Conservation (phyloP, 2,113 vertebrate species). For the Rhegmatorhina hoffmannsi region DNA sequence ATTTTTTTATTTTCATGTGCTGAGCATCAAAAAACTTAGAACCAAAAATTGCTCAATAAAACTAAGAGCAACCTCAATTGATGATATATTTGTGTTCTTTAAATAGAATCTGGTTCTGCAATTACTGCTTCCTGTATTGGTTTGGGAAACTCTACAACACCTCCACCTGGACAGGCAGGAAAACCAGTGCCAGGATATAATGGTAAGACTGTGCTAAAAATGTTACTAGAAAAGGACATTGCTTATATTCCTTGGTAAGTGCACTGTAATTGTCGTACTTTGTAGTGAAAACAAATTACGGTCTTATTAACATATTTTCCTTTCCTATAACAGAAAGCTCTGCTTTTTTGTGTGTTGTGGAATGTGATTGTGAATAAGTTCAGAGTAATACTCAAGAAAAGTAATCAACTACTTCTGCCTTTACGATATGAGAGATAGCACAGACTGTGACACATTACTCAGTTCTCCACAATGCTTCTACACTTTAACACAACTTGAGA, state of each 20-base stretch:
- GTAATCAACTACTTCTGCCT: neutral
- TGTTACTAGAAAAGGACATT: neutral
- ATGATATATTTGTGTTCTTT: neutral
- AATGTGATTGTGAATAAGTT: neutral
- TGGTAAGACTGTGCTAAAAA: constrained; percentile 75
- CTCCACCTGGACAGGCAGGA: constrained; percentile 92
- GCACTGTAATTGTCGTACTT: neutral
- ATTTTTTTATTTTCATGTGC: neutral
- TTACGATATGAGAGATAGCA: neutral
- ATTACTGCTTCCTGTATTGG: constrained; percentile 91
- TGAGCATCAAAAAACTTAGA: neutral
- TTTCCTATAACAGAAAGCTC: neutral
- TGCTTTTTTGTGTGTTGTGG: neutral
- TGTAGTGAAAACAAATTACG: neutral
- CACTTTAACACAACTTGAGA: neutral
- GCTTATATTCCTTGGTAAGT: neutral
- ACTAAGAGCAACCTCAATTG: neutral
- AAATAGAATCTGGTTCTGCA: constrained; percentile 91
- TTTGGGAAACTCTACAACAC: constrained; percentile 85
- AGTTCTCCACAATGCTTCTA: neutral
- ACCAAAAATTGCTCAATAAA: neutral
- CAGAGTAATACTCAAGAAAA: neutral
- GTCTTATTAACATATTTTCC: neutral
- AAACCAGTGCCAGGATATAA: constrained; percentile 94
- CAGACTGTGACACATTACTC: neutral